A percentile compares a stretch with the other conserved stretches of the same genome.
phyloP scores from a whole-genome alignment of 64 coral and sea anemone species.

The Montipora sp. region DNA sequence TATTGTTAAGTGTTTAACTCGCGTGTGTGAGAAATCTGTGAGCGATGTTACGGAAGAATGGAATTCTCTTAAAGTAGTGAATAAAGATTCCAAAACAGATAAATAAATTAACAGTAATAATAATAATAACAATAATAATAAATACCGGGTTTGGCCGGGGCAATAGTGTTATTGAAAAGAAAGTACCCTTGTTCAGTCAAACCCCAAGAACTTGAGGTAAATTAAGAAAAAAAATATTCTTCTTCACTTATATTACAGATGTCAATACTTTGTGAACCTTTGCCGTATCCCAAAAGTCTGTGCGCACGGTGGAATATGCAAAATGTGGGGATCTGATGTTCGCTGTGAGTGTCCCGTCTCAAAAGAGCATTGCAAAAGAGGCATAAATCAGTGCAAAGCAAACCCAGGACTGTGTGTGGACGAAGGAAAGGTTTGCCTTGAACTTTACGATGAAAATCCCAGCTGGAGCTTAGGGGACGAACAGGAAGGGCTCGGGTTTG shows the following conservation, averaged over 20 bases:
- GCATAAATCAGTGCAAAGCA: conserved; percentile 94
- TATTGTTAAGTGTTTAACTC: no score
- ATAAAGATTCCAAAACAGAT: no score
- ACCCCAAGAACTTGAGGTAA: background rate
- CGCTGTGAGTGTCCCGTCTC: conserved; percentile 68
- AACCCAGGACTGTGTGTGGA: conserved; percentile 88
- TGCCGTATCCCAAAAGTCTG: conserved; percentile 85
- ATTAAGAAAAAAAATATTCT: background rate
- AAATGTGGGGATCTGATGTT: conserved; percentile 83
- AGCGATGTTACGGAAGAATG: no score
- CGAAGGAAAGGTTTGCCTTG: conserved; percentile 64
- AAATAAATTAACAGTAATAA: no score
- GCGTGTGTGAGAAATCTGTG: no score
- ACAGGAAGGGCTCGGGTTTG: conserved; percentile 76
- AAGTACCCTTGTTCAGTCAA: background rate
- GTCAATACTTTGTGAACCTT: conserved; percentile 96
- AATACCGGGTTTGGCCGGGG: no score
- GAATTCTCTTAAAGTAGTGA: no score
- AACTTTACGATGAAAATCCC: conserved; percentile 75
- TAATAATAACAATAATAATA: no score
- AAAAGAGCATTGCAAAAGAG: conserved; percentile 64
- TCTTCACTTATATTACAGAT: conserved; percentile 44
- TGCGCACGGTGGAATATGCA: conserved; percentile 54
- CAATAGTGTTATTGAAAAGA: no score
- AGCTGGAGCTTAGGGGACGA: conserved; percentile 82